Evolutionary conservation across 2,113 vertebrate species (phyloP).

Genomic region (Mustelus asterias): DNA sequence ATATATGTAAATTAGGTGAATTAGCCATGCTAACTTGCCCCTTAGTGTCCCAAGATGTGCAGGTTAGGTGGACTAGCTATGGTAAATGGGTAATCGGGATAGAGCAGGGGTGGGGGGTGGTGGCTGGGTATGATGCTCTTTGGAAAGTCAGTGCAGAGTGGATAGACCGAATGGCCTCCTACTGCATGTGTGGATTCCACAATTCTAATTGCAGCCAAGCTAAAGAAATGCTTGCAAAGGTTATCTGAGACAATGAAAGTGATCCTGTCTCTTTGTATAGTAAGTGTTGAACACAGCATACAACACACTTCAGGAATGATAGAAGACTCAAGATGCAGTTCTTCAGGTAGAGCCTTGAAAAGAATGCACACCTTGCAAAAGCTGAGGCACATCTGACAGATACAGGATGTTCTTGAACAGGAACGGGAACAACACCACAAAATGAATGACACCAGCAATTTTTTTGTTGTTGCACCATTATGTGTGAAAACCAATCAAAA

Average conservation of each 20-base stretch:
- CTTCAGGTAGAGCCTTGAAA: not conserved
- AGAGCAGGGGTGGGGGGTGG: too few relatives aligned
- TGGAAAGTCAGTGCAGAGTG: too few relatives aligned
- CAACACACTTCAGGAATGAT: not conserved
- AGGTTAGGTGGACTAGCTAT: too few relatives aligned
- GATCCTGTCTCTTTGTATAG: not conserved
- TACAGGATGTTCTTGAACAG: not conserved
- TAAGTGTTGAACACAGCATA: not conserved
- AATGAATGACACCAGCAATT: not conserved
- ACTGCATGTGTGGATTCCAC: too few relatives aligned
- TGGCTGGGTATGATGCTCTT: too few relatives aligned
- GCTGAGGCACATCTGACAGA: not conserved
- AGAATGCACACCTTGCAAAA: not conserved
- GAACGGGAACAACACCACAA: not conserved
- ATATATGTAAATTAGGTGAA: too few relatives aligned
- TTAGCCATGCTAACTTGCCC: too few relatives aligned
- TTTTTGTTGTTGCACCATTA: not conserved
- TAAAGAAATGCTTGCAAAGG: not conserved
- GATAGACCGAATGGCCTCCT: too few relatives aligned
- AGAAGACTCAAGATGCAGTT: not conserved
- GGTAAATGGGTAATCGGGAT: too few relatives aligned
- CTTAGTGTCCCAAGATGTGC: too few relatives aligned
- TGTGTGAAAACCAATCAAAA: conserved; percentile 1
- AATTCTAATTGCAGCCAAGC: not conserved
- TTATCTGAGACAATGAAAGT: not conserved